Percentiles rank a stretch among this genome's conserved stretches.
Conservation (phyloP, 2,797 vertebrate genomes). For the Enoplosus armatus region DNA sequence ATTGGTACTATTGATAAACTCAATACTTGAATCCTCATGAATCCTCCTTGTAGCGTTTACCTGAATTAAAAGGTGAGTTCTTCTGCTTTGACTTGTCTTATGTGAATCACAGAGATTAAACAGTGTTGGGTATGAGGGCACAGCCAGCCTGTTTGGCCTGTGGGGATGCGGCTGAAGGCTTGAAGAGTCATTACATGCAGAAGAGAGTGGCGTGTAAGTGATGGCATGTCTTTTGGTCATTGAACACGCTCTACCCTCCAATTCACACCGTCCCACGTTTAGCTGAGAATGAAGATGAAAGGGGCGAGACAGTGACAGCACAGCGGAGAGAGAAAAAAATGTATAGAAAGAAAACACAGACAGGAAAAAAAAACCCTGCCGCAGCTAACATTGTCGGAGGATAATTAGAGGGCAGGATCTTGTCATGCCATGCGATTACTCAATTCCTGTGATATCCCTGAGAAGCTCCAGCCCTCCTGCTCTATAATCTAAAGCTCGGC, state of each 20-base stretch:
- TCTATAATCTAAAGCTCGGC: conserved; percentile 80
- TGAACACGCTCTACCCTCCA: conserved; percentile 66
- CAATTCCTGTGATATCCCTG: conserved; percentile 83
- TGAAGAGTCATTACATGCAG: conserved; percentile 54
- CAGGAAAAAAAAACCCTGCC: conserved; percentile 36
- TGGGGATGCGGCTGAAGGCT: conserved; percentile 31
- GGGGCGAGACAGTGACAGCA: conserved; percentile 57
- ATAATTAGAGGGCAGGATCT: conserved; percentile 85
- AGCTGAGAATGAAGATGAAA: conserved; percentile 71
- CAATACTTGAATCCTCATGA: not conserved
- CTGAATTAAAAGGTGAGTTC: conserved; percentile 32
- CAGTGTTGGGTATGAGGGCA: conserved; percentile 3
- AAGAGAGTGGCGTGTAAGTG: conserved; percentile 63
- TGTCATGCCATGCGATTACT: conserved; percentile 81
- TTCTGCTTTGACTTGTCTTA: conserved; percentile 66
- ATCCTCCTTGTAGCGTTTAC: conserved; percentile 2
- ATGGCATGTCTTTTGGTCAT: conserved; percentile 58
- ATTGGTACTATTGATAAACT: not conserved
- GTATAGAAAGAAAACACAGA: conserved; percentile 57
- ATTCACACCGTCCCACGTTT: conserved; percentile 66
- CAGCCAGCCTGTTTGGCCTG: conserved; percentile 27
- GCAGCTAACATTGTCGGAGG: conserved; percentile 67
- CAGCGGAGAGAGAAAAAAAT: conserved; percentile 49
- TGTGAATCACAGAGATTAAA: conserved; percentile 72
- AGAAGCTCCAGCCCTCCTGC: conserved; percentile 66